A percentile compares a stretch with the other conserved stretches of the same genome.
phyloP scores from a whole-genome alignment of 1,140 invertebrate species.

The Teleogryllus occipitalis region DNA sequence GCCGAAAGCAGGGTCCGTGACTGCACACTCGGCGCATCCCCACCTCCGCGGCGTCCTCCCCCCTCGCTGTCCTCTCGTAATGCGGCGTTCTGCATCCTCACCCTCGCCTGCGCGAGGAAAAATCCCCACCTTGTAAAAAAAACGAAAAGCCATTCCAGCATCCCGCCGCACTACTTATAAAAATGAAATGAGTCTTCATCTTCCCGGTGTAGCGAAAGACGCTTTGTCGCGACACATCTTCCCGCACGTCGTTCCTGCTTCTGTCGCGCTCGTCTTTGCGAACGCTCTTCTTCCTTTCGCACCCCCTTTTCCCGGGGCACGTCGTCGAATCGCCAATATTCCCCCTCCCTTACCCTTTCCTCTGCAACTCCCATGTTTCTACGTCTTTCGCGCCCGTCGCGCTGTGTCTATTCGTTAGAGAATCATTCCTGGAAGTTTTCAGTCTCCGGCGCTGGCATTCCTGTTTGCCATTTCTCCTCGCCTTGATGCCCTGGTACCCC shows the following conservation, averaged over 20 bases:
- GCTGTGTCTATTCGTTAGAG: too few relatives aligned
- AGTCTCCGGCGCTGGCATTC: too few relatives aligned
- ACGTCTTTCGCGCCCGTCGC: too few relatives aligned
- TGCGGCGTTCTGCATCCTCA: not conserved
- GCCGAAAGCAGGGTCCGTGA: not conserved
- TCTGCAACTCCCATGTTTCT: too few relatives aligned
- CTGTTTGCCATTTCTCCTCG: not conserved
- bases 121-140: not conserved
- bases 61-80: not conserved
- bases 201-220: not conserved
- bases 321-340: too few relatives aligned
- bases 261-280: not conserved
- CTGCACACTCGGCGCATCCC: not conserved
- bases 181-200: not conserved
- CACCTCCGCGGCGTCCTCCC: not conserved
- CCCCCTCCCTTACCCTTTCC: too few relatives aligned
- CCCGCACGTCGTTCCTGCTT: not conserved
- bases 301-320: not conserved
- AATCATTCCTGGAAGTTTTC: too few relatives aligned
- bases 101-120: not conserved
- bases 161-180: not conserved
- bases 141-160: not conserved
- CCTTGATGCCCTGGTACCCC: not conserved
- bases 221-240: not conserved
- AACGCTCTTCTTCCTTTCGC: not conserved